Conservation (phyloP, 2,888 invertebrate genomes). For the Liposcelis brunnea region DNA sequence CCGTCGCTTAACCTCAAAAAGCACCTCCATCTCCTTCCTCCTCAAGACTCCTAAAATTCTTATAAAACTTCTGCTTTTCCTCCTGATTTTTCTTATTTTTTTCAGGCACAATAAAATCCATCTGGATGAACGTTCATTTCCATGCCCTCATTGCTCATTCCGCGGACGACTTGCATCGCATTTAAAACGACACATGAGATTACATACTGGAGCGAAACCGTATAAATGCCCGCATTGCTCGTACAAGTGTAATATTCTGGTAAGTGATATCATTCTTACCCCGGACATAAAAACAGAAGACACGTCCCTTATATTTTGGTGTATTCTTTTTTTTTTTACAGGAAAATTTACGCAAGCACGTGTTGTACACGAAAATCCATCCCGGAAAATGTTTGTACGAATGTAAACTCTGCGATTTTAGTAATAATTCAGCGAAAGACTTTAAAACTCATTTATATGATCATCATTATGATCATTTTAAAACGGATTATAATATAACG, state of each 20-base stretch:
- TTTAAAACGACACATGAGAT: slow-evolving; percentile 58
- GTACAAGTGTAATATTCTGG: slow-evolving; percentile 60
- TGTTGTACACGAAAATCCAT: slow-evolving; percentile 61
- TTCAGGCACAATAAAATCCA: slow-evolving; percentile 46
- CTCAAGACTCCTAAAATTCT: too few species aligned
- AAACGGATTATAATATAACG: slow-evolving; percentile 32
- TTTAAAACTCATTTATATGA: slow-evolving; percentile 45
- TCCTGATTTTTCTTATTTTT: slow-evolving; percentile 16
- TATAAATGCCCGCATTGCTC: slow-evolving; percentile 71
- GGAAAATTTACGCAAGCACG: slow-evolving; percentile 81
- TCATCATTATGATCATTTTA: slow-evolving; percentile 35
- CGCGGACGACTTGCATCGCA: slow-evolving; percentile 46
- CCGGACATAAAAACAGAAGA: not conserved
- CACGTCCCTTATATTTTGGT: not conserved
- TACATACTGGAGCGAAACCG: slow-evolving; percentile 68
- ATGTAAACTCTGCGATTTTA: slow-evolving; percentile 48
- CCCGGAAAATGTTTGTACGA: slow-evolving; percentile 60
- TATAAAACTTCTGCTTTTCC: slow-evolving; percentile 4
- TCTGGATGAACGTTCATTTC: slow-evolving; percentile 25
- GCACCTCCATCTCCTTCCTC: too few species aligned
- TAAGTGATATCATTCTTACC: slow-evolving; percentile 28
- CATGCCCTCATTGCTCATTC: slow-evolving; percentile 45
- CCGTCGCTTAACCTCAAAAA: too few species aligned
- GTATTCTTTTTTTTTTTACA: slow-evolving; percentile 24
- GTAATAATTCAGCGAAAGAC: slow-evolving; percentile 47